Base-by-base conservation (phyloP, 2,797 vertebrate species). In the Cyprinodon diabolis region DNA sequence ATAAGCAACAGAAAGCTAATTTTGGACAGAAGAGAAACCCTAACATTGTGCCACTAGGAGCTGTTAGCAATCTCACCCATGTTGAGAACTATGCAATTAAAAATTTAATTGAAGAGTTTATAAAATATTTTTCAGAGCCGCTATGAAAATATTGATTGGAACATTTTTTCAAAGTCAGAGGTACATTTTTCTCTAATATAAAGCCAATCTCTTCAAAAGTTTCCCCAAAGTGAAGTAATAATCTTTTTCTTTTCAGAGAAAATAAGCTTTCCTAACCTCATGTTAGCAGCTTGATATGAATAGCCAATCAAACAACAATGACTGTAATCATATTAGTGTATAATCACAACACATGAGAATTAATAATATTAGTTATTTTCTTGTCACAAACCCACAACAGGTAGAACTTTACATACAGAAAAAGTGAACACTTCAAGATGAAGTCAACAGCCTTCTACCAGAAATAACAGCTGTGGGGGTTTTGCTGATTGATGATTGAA, bases 401-500 rank as follows among this genome's bases (percentile, higher is more conserved):
- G 14, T 54, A 43, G 70, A 58, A 80, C 56, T 48, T 21, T 15
- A 57, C 62, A 55, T 51, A 68, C 55, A 30, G 58, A 72, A 75
- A 17, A 1, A 68, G 19, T 65, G 55, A 65, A 81, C 81, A 78
- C 66, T 45, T 54, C 14, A 17, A 65, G 63, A 25, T 19, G 21
- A 69, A 23, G 69, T 65, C 77, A 58, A 77, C 69, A 48, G 45
- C 47, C 71, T 13, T 30, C 72, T 48, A 74, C 51, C 23, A 72
- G 19, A 30, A 1, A 0, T 6, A 23, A 45, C 68, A 40, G 51
- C 51, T 30, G 17, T 6, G 13, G 65, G 43, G 14, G 58, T 75
- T 63, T 43, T 52, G 68, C 25, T 79, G 85, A 43, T 40, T 80
- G 48, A 65, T 80, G 77, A 82, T 62, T 84, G 67, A 81, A 82